Evolutionary conservation across 2,113 vertebrate genomes (phyloP), one percentile per base, ranked within the genome.

Genomic region (Passer domesticus): DNA sequence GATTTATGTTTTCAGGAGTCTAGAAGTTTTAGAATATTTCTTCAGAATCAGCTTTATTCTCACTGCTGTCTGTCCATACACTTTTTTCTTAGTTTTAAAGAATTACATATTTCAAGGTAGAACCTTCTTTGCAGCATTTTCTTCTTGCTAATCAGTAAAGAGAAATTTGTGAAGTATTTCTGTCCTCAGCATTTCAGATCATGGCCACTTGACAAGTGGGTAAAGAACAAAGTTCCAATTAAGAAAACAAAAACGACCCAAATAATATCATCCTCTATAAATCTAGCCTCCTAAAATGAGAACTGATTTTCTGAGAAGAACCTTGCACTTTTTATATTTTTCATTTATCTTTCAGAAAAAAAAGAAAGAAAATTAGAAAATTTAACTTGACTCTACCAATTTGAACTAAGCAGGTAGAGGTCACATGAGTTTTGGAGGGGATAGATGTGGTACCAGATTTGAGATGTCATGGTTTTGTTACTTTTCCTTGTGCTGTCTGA

Each of bases 1-100:
- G 96, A 97, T 98, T 97, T 97, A 97, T 97, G 88, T 96, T 97
- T 97, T 96, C 90, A 89, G 89, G 94, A 93, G 86, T 96, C 95
- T 94, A 62, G 83, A 96, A 96, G 90, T 97, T 94, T 97, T 95
- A 94, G 47, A 90, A 39, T 76, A 89, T 56, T 89, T 94, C 85
- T 94, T 83, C 79, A 92, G 87, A 35, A 83, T 84, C 53, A 89
- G 31, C 87, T 95, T 97, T 97, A 77, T 94, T 82, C 93, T 94
- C 92, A 93, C 82, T 94, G 87, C 95, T 94, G 70, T 96, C 94
- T 96, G 92, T 72, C 44, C 25, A 33, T n/a, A 9, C 0, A 13
- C 52, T 76, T 89, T 94, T 90, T 86, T n/a, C 67, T 64, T 86
- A 33, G 31, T 83, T 87, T 77, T 84, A 89, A 96, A 93, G 67